These are phyloP conservation scores for Heliconius erato DNA, from an alignment of 2,888 invertebrate species.

Conservation along the genomic window DNA sequence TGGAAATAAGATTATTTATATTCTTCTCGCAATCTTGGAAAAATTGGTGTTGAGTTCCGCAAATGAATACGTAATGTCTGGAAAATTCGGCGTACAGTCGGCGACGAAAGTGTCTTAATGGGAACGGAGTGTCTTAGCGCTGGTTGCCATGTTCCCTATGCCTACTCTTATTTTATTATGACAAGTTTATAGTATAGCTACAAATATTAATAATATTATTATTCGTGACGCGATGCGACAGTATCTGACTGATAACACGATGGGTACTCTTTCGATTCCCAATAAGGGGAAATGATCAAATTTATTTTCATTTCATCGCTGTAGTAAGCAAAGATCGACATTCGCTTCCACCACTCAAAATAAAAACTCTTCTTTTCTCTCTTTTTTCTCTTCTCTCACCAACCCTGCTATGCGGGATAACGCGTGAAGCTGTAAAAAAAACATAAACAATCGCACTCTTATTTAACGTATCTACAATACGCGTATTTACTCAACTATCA, in stretches of 20 bases:
- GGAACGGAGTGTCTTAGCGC: background rate
- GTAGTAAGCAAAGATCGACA: background rate
- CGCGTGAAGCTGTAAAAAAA: background rate
- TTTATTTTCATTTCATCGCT: background rate
- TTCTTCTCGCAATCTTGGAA: too few species aligned
- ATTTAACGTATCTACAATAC: constrained; percentile 54
- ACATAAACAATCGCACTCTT: constrained; percentile 42
- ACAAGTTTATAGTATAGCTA: too few species aligned
- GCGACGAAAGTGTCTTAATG: too few species aligned
- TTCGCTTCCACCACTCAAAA: background rate
- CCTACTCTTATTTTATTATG: background rate
- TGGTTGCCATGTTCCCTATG: background rate
- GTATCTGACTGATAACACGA: too few species aligned
- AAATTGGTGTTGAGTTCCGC: background rate
- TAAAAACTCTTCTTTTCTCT: background rate
- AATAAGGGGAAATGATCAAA: too few species aligned
- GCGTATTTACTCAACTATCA: constrained; percentile 56
- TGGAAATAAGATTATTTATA: background rate
- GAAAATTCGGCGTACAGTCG: background rate
- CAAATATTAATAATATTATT: too few species aligned
- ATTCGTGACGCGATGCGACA: too few species aligned
- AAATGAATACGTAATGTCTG: background rate
- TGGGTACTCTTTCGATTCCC: too few species aligned
- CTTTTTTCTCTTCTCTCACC: background rate
- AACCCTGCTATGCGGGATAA: background rate